A percentile compares a stretch with the other conserved stretches of the same genome.
Evolutionary conservation across 2,888 invertebrate genomes (phyloP).

Genomic region (Parnassius mnemosyne): DNA sequence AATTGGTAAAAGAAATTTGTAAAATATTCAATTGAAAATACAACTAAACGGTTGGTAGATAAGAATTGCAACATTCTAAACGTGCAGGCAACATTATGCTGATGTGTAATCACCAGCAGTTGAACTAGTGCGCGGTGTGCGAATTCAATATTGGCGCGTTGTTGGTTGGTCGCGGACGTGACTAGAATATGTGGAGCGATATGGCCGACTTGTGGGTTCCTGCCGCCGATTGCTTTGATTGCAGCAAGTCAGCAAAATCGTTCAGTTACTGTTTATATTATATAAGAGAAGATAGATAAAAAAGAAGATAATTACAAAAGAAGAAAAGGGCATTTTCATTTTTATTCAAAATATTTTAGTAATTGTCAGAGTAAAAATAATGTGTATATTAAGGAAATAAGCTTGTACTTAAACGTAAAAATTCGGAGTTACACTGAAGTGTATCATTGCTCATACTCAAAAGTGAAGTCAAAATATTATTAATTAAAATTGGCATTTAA

Average conservation of each 20-base stretch:
- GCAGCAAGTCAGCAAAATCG: not conserved
- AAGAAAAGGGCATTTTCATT: not conserved
- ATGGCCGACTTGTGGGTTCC: conserved; percentile 3
- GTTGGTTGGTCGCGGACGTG: conserved; percentile 1
- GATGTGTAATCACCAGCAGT: not conserved
- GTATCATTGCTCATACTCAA: too few species aligned
- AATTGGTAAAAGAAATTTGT: too few species aligned
- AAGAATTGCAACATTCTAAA: not conserved
- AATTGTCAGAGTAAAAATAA: not conserved
- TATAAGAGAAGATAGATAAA: too few species aligned
- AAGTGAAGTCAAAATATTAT: too few species aligned
- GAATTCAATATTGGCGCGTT: conserved; percentile 12
- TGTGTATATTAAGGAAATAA: too few species aligned
- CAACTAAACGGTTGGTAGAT: not conserved
- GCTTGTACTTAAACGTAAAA: too few species aligned
- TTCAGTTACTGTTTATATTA: not conserved
- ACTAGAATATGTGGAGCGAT: conserved; percentile 1
- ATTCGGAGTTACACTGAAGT: too few species aligned
- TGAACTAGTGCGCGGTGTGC: not conserved
- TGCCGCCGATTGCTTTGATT: conserved; percentile 1
- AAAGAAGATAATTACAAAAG: not conserved
- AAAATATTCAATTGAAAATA: not conserved
- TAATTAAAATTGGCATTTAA: too few species aligned
- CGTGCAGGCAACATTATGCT: not conserved
- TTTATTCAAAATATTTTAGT: not conserved